Base-by-base conservation (phyloP, 2,797 vertebrate species). In the Kryptolebias ocellatus region DNA sequence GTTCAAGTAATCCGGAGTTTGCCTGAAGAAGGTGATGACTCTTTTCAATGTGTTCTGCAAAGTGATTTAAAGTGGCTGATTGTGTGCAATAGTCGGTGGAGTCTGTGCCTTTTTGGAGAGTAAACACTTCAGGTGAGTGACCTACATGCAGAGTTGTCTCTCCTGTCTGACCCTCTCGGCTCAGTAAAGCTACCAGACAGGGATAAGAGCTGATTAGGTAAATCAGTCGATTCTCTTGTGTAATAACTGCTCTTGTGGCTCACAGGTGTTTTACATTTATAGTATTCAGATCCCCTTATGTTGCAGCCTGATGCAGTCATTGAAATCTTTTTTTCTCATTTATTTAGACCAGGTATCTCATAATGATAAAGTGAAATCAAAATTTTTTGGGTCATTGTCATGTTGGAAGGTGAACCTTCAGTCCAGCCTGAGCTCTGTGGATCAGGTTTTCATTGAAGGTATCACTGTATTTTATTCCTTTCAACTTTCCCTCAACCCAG, bases 1-100 rank as follows among this genome's bases (percentile, higher is more conserved):
- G 96, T 97, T 68, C 95, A 94, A 92, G 97, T 98, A 88, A 96
- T 98, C 72, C 91, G 93, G 92, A 96, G 93, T 93, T 92, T 98
- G 74, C 96, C 96, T 17, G 95, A 95, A 88, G 95, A 98, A 87
- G 97, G 97, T 98, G 84, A 87, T 55, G 70, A 74, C 52, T 70
- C 50, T 4, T 51, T 51, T 27, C 27, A 0, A 17, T 70, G 24
- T 60, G 1, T 14, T 59, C 67, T 63, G 52, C n/a, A 16, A 51
- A 15, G 53, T 24, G 62, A 16, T 8, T 24, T n/a, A 18, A 15
- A 49, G 5, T 27, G 24, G 39, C 24, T 14, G 51, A 17, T n/a
- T 39, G 8, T 55, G 29, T 60, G 39, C 37, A 15, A 0, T 8
- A 0, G 6, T 14, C 53, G 37, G 18, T 72, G 47, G 64, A 47